phyloP scores from a whole-genome alignment of 2,888 invertebrate species.

The Pristionchus fissidentatus region DNA sequence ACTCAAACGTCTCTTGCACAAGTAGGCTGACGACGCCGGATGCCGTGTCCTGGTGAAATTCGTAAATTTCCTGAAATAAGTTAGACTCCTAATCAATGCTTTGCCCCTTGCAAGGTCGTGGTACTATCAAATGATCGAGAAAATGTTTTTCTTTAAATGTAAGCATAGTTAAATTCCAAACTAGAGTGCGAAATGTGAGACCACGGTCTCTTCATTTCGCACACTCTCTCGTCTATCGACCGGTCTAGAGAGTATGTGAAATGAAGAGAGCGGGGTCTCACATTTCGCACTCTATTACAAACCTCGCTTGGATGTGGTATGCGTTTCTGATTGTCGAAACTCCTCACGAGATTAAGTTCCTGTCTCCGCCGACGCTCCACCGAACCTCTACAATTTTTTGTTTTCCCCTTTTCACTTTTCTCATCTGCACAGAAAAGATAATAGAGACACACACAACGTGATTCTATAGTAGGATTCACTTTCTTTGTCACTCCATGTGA shows the following conservation, averaged over 20 bases:
- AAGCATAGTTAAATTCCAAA: no score
- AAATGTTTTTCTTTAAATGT: not conserved
- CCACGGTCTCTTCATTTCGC: no score
- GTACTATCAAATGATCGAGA: not conserved
- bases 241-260: no score
- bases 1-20: not conserved
- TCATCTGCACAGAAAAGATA: no score
- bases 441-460: no score
- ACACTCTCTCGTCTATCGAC: not conserved
- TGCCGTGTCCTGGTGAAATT: not conserved
- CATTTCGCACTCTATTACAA: no score
- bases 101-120: not conserved
- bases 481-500: no score
- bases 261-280: no score
- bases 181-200: no score
- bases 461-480: no score
- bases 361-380: not conserved
- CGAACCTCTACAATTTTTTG: not conserved
- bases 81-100: no score
- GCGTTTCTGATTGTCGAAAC: not conserved
- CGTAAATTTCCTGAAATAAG: not conserved
- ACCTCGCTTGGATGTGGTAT: not conserved
- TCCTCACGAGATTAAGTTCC: not conserved
- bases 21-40: not conserved
- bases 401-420: not conserved